Percentiles rank a stretch among this genome's conserved stretches.
Conservation (phyloP, 2,888 invertebrate species). For the Crematogaster levior region DNA sequence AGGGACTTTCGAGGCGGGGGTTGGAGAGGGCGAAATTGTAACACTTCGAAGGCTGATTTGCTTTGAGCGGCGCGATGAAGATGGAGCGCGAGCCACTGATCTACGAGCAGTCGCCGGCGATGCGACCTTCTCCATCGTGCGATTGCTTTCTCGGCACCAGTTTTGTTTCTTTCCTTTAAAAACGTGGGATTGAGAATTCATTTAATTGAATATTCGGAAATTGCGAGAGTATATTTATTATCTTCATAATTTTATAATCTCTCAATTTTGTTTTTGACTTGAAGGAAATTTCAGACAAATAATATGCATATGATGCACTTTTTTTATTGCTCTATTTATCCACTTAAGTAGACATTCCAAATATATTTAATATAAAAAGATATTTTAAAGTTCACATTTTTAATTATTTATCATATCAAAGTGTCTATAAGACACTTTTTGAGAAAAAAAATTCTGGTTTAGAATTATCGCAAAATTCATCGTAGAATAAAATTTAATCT, state of each 20-base stretch:
- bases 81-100: conserved; percentile 49
- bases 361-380: neutral
- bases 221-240: neutral
- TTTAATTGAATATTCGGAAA: conserved; percentile 6
- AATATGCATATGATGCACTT: neutral
- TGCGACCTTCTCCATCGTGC: conserved; percentile 35
- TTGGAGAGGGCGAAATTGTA: conserved; percentile 78
- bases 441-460: neutral
- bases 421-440: neutral
- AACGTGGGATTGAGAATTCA: neutral
- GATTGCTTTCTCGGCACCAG: conserved; percentile 29
- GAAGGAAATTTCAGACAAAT: neutral
- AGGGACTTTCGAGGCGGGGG: conserved; percentile 72
- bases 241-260: neutral
- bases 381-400: neutral
- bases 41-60: conserved; percentile 81
- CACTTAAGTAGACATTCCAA: neutral
- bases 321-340: neutral
- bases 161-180: conserved; percentile 9
- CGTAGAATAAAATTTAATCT: neutral
- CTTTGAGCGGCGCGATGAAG: conserved; percentile 77
- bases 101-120: conserved; percentile 36
- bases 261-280: neutral
- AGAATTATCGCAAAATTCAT: neutral
- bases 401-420: neutral